Evolutionary conservation across 2,113 vertebrate species (phyloP).

Genomic region (Tetrao urogallus): DNA sequence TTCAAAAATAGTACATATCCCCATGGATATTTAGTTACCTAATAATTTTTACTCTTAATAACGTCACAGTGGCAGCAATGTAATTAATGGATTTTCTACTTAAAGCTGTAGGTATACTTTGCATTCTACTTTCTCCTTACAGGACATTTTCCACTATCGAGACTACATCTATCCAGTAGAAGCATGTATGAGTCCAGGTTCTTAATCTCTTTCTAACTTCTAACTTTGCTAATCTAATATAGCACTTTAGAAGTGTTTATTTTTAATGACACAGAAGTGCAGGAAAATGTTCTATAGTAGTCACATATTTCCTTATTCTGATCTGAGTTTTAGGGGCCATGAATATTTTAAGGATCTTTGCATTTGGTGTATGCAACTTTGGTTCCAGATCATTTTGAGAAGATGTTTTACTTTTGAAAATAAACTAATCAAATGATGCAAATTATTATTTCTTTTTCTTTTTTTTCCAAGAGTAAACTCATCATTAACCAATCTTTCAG

Average conservation of each 20-base stretch:
- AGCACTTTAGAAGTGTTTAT: neutral
- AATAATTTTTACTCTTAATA: constrained; percentile 28
- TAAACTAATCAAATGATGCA: neutral
- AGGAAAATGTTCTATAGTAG: neutral
- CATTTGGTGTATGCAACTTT: neutral
- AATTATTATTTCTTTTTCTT: neutral
- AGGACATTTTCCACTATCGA: neutral
- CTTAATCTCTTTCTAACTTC: neutral
- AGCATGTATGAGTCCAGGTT: neutral
- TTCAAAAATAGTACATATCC: neutral
- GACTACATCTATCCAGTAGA: neutral
- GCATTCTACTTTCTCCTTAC: neutral
- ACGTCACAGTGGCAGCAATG: neutral
- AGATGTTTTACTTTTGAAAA: neutral
- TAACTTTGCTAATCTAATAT: neutral
- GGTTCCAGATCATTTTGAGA: neutral
- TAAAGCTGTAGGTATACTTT: constrained; percentile 3
- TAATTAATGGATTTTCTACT: constrained; percentile 32
- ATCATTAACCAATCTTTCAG: neutral
- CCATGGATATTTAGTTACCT: constrained; percentile 9
- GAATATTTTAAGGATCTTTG: neutral
- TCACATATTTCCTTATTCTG: neutral
- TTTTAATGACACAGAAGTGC: neutral
- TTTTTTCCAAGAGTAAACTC: neutral
- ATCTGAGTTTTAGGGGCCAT: neutral